Percentiles rank a stretch among this genome's conserved stretches.
Conservation (phyloP, 1,140 invertebrate species). For the Bombus cullumanus region DNA sequence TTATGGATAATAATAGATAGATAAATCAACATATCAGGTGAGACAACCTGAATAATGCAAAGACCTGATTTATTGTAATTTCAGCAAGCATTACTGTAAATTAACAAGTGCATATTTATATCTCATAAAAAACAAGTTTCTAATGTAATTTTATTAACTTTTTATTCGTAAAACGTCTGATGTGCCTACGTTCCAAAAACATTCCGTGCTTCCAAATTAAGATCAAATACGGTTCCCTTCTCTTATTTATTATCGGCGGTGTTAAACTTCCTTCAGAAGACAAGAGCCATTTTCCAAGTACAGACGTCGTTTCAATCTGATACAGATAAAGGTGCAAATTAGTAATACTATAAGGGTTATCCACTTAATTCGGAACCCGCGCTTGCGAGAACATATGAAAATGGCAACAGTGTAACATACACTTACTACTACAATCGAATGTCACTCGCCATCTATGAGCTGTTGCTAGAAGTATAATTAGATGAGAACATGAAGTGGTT, state of each 20-base stretch:
- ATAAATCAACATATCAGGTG: no score
- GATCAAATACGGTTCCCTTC: slow-evolving; percentile 66
- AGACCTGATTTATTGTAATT: neutral
- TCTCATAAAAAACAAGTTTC: neutral
- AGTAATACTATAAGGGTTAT: neutral
- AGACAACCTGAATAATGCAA: neutral
- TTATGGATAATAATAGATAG: no score
- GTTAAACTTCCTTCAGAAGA: slow-evolving; percentile 48
- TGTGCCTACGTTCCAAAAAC: slow-evolving; percentile 77
- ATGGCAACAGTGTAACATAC: no score
- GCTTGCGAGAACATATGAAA: no score
- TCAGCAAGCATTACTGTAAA: neutral
- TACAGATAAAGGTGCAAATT: slow-evolving; percentile 9
- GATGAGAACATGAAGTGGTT: no score
- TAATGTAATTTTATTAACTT: slow-evolving; percentile 55
- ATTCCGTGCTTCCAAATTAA: slow-evolving; percentile 79
- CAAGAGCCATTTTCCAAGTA: slow-evolving; percentile 65
- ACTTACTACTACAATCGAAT: no score
- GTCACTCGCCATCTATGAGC: no score
- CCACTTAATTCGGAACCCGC: no score
- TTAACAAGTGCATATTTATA: neutral
- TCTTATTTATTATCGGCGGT: slow-evolving; percentile 28
- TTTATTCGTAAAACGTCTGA: slow-evolving; percentile 71
- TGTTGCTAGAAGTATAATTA: no score
- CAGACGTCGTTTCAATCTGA: slow-evolving; percentile 54